Conservation (phyloP, 2,797 vertebrate species). For the Prunella strophiata region DNA sequence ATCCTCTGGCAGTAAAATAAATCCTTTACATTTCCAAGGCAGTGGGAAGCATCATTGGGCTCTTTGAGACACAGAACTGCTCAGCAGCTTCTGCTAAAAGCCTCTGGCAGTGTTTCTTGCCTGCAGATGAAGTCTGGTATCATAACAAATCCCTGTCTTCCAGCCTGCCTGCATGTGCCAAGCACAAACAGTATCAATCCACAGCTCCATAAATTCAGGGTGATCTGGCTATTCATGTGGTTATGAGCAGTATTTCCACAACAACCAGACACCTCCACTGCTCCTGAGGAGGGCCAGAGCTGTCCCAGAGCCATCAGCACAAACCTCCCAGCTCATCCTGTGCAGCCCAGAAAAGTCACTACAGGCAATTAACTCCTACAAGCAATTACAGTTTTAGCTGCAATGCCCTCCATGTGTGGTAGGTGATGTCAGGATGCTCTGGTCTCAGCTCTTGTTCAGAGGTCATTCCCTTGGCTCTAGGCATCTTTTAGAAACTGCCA, state of each 20-base stretch:
- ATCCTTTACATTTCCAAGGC: background rate
- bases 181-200: background rate
- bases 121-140: background rate
- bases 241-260: background rate
- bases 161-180: fast-evolving
- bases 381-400: background rate
- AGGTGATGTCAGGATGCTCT: background rate
- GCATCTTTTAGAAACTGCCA: background rate
- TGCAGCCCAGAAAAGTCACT: background rate
- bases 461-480: background rate
- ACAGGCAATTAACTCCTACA: background rate
- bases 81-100: background rate
- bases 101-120: background rate
- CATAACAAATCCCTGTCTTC: background rate
- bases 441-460: background rate
- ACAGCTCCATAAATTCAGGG: background rate
- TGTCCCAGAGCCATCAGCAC: background rate
- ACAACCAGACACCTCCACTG: background rate
- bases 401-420: background rate
- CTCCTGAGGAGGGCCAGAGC: background rate
- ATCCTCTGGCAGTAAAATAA: background rate
- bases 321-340: fast-evolving
- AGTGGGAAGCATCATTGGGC: background rate
- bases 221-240: background rate
- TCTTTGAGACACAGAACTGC: background rate